Base-by-base conservation (phyloP, 2,888 invertebrate genomes). In the Spisula solida region DNA sequence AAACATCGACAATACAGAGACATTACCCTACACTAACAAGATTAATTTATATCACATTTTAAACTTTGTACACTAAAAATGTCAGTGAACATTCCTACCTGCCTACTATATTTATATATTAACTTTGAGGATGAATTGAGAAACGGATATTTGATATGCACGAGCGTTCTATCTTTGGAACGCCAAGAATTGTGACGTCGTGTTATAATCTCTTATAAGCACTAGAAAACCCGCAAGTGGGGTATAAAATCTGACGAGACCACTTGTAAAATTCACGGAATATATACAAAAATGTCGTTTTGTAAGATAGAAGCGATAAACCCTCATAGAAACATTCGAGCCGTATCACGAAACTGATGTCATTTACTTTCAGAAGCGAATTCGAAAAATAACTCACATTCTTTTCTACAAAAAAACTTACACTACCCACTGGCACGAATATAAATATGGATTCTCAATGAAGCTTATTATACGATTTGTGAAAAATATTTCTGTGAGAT, bases 351-450 rank as follows among this genome's bases (percentile, higher is more conserved):
- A 25, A 25, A 25, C 25, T 25, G 25, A 66, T 25, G 60, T 12
- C n/a, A 25, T 66, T 66, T 66, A 66, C 60, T n/a, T 25, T 66
- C n/a, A 25, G 60, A 66, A 66, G n/a, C 60, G 25, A n/a, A 66
- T 25, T 25, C 60, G 60, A 0, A 25, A 66, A 66, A 66, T 66
- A 66, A 0, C 10, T 66, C 60, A 66, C 20, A 66, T 66, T 25
- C n/a, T 66, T 60, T 66, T 66, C n/a, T 66, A 66, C 10, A 25
- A 25, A 25, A n/a, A 4, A 66, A 25, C 60, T n/a, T 12, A 25
- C 25, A n/a, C 60, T 10, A 41, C 60, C n/a, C 60, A 8, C 60
- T 25, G 60, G n/a, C 60, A 25, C 25, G 60, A 66, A 25, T 25
- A 66, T 41, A 41, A 41, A 41, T 25, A 66, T 25, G 60, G 6